phyloP scores from a whole-genome alignment of 2,113 vertebrate species.

The Sander vitreus region DNA sequence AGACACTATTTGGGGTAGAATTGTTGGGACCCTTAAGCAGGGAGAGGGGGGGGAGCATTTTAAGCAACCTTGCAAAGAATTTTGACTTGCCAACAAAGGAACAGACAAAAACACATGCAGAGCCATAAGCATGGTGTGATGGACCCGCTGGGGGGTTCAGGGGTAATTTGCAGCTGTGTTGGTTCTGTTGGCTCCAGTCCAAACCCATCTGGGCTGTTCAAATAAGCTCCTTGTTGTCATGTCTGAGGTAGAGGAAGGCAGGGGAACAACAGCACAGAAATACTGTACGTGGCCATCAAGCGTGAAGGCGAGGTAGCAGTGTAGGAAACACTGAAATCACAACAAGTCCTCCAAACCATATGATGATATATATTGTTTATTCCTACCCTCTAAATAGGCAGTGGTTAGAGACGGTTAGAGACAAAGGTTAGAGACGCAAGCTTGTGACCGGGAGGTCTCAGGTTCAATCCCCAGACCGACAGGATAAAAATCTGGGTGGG shows the following conservation, averaged over 20 bases:
- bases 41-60: neutral
- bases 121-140: neutral
- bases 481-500: too few species aligned
- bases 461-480: too few species aligned
- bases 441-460: too few species aligned
- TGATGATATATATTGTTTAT: too few species aligned
- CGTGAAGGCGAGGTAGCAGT: neutral
- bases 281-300: neutral
- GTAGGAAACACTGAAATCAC: neutral
- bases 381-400: too few species aligned
- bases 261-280: constrained; percentile 17
- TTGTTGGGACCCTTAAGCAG: neutral
- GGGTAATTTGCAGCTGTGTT: constrained; percentile 40
- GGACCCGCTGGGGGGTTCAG: neutral
- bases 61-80: neutral
- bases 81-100: neutral
- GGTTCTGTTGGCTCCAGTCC: constrained; percentile 14
- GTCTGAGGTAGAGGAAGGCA: constrained; percentile 3
- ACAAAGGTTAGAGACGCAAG: too few species aligned
- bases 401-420: too few species aligned
- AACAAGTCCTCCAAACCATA: too few species aligned
- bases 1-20: neutral
- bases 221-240: constrained; percentile 55
- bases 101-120: neutral
- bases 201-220: constrained; percentile 40